Conservation (phyloP, 2,888 invertebrate genomes). For the Dicranocentrus wangi region DNA sequence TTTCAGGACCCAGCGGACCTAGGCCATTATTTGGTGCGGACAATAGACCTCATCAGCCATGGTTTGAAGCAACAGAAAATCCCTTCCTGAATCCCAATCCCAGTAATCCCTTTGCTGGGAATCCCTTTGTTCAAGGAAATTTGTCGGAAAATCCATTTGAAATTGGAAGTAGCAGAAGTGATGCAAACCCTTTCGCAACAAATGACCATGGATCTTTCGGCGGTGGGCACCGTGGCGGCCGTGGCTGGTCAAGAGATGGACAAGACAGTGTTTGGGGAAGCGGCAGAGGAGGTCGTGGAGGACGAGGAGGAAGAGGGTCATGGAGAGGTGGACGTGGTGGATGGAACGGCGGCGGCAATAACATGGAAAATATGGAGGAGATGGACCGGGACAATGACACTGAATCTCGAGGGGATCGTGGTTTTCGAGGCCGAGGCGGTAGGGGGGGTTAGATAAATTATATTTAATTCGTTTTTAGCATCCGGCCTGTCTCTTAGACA, state of each 20-base stretch:
- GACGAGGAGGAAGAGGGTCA: slow-evolving; percentile 21
- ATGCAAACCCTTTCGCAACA: slow-evolving; percentile 41
- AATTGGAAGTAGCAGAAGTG: slow-evolving; percentile 49
- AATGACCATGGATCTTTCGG: slow-evolving; percentile 52
- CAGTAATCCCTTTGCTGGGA: slow-evolving; percentile 69
- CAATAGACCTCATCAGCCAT: slow-evolving; percentile 35
- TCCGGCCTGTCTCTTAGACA: too few species aligned
- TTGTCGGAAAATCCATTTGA: slow-evolving; percentile 72
- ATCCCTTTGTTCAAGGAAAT: slow-evolving; percentile 67
- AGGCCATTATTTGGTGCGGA: slow-evolving; percentile 2
- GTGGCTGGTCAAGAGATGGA: slow-evolving; percentile 46
- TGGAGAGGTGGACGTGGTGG: slow-evolving; percentile 25
- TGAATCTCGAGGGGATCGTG: slow-evolving; percentile 49
- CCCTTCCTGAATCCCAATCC: slow-evolving; percentile 71
- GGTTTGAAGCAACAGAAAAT: slow-evolving; percentile 61
- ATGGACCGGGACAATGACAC: slow-evolving; percentile 38
- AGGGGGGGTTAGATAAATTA: slow-evolving; percentile 29
- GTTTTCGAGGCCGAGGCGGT: slow-evolving; percentile 46
- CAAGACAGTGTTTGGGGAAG: slow-evolving; percentile 34
- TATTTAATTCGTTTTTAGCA: too few species aligned
- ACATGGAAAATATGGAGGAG: slow-evolving; percentile 42
- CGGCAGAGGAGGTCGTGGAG: slow-evolving; percentile 38
- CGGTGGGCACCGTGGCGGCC: slow-evolving; percentile 47
- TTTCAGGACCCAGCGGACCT: neutral
- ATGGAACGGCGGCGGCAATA: slow-evolving; percentile 12